Evolutionary conservation across 2,113 vertebrate species (phyloP), one percentile per base, ranked within the genome.

Genomic region (Ancistrus triradiatus): DNA sequence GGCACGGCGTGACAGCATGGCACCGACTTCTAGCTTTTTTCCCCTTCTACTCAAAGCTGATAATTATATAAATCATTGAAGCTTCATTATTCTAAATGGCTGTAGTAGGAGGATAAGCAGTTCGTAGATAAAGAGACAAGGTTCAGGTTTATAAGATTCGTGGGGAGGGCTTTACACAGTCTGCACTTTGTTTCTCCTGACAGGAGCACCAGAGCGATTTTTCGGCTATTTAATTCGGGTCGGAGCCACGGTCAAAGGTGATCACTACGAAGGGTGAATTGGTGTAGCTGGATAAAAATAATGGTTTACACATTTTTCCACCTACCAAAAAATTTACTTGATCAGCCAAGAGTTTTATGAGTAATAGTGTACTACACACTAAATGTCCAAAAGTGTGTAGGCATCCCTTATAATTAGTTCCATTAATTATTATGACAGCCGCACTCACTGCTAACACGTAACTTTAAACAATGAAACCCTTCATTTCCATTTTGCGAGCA

Each of bases 1-100:
- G 13, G 35, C 19, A 19, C 37, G 46, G 28, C 37, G n/a, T n/a
- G n/a, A 17, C 24, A 31, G 19, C 27, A 9, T 48, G 25, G 19
- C 27, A 9, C 22, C n/a, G 13, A 2, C 14, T 50, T 52, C 59
- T 7, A 66, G 55, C 60, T 56, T 35, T 27, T 64, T 50, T 50
- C 43, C 35, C 44, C 19, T 44, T 65, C 17, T 7, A 31, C 31
- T 8, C 24, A 8, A 56, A 51, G 7, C 46, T 46, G 37, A 57
- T 69, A 63, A 73, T 76, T 69, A 63, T 61, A 63, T 66, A 10
- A 66, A 67, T 67, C 67, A 52, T 42, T 9, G 4, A 27, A 37
- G 31, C 57, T 48, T 70, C 63, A 62, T 63, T 76, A 67, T 63
- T 62, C 35, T 56, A 58, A 62, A 72, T 72, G 66, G 60, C 27